Percentiles rank a stretch among this genome's conserved stretches.
These are phyloP conservation scores for Drosophila helvetica DNA, from an alignment of 2,888 invertebrate genomes.

Conservation along the genomic window DNA sequence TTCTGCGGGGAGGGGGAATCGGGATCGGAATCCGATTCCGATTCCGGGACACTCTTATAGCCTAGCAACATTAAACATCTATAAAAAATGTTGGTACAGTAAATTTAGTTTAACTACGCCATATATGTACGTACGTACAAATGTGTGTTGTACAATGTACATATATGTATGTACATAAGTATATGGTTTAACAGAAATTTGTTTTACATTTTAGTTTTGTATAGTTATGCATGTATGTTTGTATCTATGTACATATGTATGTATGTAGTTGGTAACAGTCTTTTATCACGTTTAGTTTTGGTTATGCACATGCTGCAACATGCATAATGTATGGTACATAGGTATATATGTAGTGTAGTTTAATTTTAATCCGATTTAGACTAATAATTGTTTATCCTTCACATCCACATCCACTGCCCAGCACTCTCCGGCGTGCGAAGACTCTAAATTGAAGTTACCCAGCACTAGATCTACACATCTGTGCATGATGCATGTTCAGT, in stretches of 20 bases:
- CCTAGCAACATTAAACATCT: slow-evolving; percentile 48
- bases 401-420: background rate
- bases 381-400: slow-evolving; percentile 42
- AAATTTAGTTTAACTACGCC: slow-evolving; percentile 39
- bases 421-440: background rate
- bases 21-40: background rate
- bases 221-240: slow-evolving; percentile 46
- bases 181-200: slow-evolving; percentile 48
- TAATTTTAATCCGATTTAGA: slow-evolving; percentile 26
- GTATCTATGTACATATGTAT: slow-evolving; percentile 32
- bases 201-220: slow-evolving; percentile 40
- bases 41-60: slow-evolving; percentile 10
- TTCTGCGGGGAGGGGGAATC: background rate
- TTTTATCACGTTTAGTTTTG: slow-evolving; percentile 79
- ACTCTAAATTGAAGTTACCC: background rate
- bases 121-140: slow-evolving; percentile 2
- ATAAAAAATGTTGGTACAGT: slow-evolving; percentile 42
- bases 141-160: slow-evolving; percentile 9
- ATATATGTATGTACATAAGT: slow-evolving; percentile 9
- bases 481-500: too few relatives aligned
- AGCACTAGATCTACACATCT: background rate
- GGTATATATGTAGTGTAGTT: slow-evolving; percentile 26
- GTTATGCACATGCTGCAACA: slow-evolving; percentile 46
- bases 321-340: slow-evolving; percentile 40
- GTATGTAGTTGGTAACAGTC: slow-evolving; percentile 75